Evolutionary conservation across 2,888 invertebrate species (phyloP), one percentile per base, ranked within the genome.

Genomic region (Cheilosia vernalis): DNA sequence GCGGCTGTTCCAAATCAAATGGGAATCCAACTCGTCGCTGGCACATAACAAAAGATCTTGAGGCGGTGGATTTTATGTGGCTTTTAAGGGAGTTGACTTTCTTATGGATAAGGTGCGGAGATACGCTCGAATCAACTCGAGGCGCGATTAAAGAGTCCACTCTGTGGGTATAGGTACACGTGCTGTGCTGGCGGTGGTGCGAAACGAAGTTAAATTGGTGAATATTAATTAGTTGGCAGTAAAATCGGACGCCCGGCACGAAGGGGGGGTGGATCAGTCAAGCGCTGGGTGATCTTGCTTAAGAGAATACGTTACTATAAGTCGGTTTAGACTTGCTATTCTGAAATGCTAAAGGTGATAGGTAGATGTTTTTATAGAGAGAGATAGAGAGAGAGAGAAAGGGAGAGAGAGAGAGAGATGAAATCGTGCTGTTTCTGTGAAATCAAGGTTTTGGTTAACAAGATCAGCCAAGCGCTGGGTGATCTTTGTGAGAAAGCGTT

Each of bases 51-150:
- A 70, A 76, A 76, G 70, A 77, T 81, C 81, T 81, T 17, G 56
- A 67, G 56, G 85, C 66, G 66, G 72, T 80, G 37, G 37, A 37
- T 76, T 77, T 81, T 64, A 81, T 77, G 72, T 72, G 76, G 70
- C 61, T 80, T 69, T 72, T 51, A 66, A 76, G 61, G 58, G 56
- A 67, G 55, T 67, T 61, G 47, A 49, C 53, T 60, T 58, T 73
- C 27, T 66, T 63, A 19, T 66, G 40, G 51, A 42, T 60, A 44
- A 64, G 64, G 40, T 67, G 37, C 37, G 80, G 76, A 80, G 84
- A 80, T 85, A 66, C 70, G 84, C 84, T 85, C 80, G 84, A 85
- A 55, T 80, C 74, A 85, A 70, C 84, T 76, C 42, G 70, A 58
- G 76, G 64, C 66, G 60, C 30, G 55, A 85, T 55, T 55, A 58